Base-by-base conservation (phyloP, 30 jellyfish, hydroid and myxozoan species). In the Pelagia noctiluca region DNA sequence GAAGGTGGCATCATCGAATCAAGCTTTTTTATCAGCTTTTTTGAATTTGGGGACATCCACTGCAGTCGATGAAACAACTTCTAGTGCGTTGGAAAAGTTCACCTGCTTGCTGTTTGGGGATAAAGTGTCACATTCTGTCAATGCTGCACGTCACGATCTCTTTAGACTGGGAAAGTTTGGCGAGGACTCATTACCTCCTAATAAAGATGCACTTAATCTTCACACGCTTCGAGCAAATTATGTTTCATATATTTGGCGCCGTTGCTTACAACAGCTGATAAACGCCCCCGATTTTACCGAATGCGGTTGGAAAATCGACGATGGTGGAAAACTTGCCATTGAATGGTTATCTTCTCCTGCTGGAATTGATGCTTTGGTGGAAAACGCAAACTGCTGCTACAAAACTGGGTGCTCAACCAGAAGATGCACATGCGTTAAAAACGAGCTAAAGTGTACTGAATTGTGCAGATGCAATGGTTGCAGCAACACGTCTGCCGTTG, bases 401-500 rank as follows among this genome's bases (percentile, higher is more conserved):
- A 86, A 86, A 76, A 75, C 72, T 1, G 83, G 86, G 21, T 86
- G 96, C 86, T 63, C 22, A 63, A 86, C 76, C 35, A 86, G 34
- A 57, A 75, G 86, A 30, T 86, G 96, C 85, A 10, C 77, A 23
- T 86, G 96, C 71, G 32, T 19, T n/a, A 86, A 86, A 47, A 69
- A 49, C 33, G 71, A 52, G 16, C 35, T 36, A 26, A 38, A 25
- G 38, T 86, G 96, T 79, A 75, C 60, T 29, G 86, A 54, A 60
- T 47, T 63, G 49, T 86, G 96, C 68, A 67, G 70, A 62, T 86
- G 96, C 71, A 42, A n/a, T 7, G 80, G 60, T 48, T 86, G 96
- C 37, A 48, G 38, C 47, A 86, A 76, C 50, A 69, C 23, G 49
- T 82, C 86, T 24, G 83, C n/a, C n/a, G n/a, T n/a, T n/a, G n/a